Conservation (phyloP, 2,888 invertebrate species). For the Keiferia lycopersicella region DNA sequence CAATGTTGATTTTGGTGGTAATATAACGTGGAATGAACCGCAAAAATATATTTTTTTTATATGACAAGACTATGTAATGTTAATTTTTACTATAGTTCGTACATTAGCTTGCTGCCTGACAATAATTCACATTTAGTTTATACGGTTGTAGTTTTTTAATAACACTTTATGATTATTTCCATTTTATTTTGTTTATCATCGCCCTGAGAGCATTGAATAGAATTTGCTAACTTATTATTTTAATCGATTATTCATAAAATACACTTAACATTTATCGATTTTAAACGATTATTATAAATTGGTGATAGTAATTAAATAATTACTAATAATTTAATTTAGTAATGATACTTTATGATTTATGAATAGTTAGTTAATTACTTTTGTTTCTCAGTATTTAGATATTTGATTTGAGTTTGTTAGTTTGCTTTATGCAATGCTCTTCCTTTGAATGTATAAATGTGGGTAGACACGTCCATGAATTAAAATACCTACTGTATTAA, state of each 20-base stretch:
- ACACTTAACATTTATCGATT: slow-evolving; percentile 8
- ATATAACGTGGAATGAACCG: neutral
- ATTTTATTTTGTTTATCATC: slow-evolving; percentile 46
- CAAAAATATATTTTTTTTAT: slow-evolving; percentile 45
- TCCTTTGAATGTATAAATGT: slow-evolving; percentile 23
- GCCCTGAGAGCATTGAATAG: slow-evolving; percentile 48
- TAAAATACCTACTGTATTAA: neutral
- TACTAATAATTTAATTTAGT: slow-evolving; percentile 21
- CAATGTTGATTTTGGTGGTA: neutral
- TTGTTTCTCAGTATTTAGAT: neutral
- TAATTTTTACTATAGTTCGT: slow-evolving; percentile 50
- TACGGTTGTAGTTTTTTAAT: slow-evolving; percentile 48
- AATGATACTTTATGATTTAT: slow-evolving; percentile 12
- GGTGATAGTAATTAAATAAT: slow-evolving; percentile 27
- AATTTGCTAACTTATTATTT: slow-evolving; percentile 37
- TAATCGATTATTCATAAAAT: slow-evolving; percentile 8
- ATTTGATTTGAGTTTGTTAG: slow-evolving; percentile 22
- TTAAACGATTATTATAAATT: slow-evolving; percentile 23
- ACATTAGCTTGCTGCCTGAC: slow-evolving; percentile 67
- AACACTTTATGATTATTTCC: slow-evolving; percentile 37
- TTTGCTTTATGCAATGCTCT: slow-evolving; percentile 35
- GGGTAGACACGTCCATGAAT: neutral
- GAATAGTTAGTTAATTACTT: neutral
- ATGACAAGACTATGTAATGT: slow-evolving; percentile 60
- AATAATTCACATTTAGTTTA: slow-evolving; percentile 64